phyloP scores from a whole-genome alignment of 2,797 vertebrate species.

The Ctenosaura bakeri region DNA sequence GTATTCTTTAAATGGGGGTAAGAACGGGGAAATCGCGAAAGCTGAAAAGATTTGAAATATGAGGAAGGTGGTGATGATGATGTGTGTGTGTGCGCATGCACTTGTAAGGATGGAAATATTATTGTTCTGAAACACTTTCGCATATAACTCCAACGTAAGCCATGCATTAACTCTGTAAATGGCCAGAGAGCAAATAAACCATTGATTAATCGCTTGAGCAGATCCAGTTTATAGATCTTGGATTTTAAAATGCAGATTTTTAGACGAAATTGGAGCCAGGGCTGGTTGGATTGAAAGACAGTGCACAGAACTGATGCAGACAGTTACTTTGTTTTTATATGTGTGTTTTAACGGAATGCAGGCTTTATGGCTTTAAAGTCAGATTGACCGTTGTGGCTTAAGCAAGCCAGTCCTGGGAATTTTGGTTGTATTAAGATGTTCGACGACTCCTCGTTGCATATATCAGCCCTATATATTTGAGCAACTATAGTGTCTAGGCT shows the following conservation, averaged over 20 bases:
- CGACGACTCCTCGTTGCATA: background rate
- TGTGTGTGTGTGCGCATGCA: background rate
- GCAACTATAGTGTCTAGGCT: background rate
- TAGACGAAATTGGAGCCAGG: background rate
- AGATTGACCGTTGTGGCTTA: background rate
- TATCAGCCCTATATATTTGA: background rate
- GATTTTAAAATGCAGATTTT: background rate
- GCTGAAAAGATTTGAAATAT: constrained; percentile 5
- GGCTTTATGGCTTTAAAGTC: background rate
- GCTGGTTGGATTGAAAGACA: background rate
- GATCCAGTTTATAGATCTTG: background rate
- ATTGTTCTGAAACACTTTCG: background rate
- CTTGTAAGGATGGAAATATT: background rate
- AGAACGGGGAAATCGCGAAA: background rate
- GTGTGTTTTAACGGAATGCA: background rate
- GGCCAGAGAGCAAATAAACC: background rate
- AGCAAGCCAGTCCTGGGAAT: background rate
- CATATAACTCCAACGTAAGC: background rate
- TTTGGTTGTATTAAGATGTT: background rate
- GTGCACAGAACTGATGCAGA: background rate
- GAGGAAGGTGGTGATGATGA: accelerated
- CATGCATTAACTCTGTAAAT: too few relatives aligned
- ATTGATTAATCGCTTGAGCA: background rate
- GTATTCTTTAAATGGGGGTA: constrained; percentile 27
- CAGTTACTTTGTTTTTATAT: background rate